Base-by-base conservation (phyloP, 2,888 invertebrate species). In the Mesoligia furuncula region DNA sequence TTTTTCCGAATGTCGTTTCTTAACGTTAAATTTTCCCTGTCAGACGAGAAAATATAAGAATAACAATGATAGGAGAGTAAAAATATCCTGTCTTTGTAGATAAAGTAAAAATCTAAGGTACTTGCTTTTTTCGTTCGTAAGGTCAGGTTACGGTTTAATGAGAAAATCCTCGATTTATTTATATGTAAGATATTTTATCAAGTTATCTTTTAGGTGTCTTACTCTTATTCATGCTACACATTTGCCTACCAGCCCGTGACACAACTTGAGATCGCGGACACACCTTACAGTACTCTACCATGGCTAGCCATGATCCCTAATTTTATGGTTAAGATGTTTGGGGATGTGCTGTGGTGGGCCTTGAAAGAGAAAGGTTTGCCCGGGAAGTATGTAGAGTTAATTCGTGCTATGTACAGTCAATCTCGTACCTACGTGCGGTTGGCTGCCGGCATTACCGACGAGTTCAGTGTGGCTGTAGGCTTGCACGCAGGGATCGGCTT, bases 31-130 rank as follows among this genome's bases (percentile, higher is more conserved):
- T 68, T 61, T 31, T 31, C 51, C 27, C 20, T 59, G 2, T 27
- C 17, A 62, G 15, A 48, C 27, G 39, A 61, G 45, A 61, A 51
- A 61, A 83, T 65, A 24, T 39, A 48, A 57, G 31, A 73, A 69
- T 66, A 70, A 42, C n/a, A 42, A 48, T 2, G 48, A 42, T 31
- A 42, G 1, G 9, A 42, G 20, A 64, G 54, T 27, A 71, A 79
- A 59, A 73, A 51, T 17, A 42, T 4, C 1, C 8, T 31, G 39
- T 9, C 17, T 42, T 73, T 73, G 72, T 65, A 42, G n/a, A 59
- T 36, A 65, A 72, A 73, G 42, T 36, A 72, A 48, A 64, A 31
- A 31, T 31, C 6, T 24, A 27, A 24, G 24, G 13, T 51, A 42
- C 27, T 73, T 59, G 31, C 27, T 73, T 59, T 57, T 48, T n/a